Percentiles rank a stretch among this genome's conserved stretches.
Conservation (phyloP, 2,797 vertebrate genomes). For the Halcyon chelicuti region DNA sequence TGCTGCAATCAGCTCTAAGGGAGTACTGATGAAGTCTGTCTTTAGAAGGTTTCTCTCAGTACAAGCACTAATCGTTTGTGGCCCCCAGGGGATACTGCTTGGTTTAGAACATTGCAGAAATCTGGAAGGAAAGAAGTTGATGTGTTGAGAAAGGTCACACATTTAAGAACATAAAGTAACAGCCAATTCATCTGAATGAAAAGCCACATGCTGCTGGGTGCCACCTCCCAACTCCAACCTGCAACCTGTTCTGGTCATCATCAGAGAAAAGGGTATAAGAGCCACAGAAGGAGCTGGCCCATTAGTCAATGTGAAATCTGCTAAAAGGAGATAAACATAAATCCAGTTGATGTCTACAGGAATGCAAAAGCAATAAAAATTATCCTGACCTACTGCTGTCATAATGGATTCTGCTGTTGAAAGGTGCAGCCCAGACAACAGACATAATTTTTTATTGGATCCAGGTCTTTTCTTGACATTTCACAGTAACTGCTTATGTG, state of each 20-base stretch:
- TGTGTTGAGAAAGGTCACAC: not conserved
- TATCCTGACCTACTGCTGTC: not conserved
- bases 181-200: not conserved
- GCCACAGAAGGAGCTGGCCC: not conserved
- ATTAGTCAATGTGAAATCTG: not conserved
- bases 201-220: not conserved
- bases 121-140: not conserved
- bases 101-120: not conserved
- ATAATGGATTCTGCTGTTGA: not conserved
- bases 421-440: not conserved
- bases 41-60: not conserved
- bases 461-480: not conserved
- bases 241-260: not conserved
- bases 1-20: not conserved
- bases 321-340: not conserved
- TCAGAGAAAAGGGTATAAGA: not conserved
- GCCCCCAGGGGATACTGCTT: not conserved
- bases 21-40: not conserved
- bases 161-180: not conserved
- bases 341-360: not conserved
- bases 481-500: not conserved
- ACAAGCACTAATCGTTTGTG: not conserved
- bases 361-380: not conserved
- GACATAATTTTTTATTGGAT: not conserved
- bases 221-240: not conserved